Conservation (phyloP, 2,113 vertebrate species). For the Drymodes brunneopygia region DNA sequence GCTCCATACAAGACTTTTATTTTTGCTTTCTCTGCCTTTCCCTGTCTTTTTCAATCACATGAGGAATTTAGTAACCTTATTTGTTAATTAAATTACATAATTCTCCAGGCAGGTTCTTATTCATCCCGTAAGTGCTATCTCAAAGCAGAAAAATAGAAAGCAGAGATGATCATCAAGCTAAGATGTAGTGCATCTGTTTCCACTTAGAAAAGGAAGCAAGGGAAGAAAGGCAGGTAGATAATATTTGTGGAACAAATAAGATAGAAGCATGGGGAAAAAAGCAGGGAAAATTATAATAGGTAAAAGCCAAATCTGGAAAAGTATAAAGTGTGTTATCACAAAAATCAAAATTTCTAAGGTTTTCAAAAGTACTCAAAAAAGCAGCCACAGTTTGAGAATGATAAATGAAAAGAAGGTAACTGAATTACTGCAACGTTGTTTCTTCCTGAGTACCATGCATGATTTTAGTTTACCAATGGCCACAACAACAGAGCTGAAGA, state of each 20-base stretch:
- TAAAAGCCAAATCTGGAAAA: background rate
- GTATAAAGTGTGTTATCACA: background rate
- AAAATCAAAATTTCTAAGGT: background rate
- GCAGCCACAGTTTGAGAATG: background rate
- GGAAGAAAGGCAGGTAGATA: background rate
- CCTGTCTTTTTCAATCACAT: background rate
- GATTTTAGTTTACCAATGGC: constrained; percentile 10
- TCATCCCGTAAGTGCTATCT: background rate
- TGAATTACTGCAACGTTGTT: constrained; percentile 10
- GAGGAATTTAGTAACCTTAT: background rate
- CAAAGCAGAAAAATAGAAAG: background rate
- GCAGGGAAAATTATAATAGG: background rate
- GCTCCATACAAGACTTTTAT: background rate
- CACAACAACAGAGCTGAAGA: background rate
- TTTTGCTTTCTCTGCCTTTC: background rate
- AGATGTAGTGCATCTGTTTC: background rate
- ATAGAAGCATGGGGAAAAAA: background rate
- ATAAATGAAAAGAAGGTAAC: background rate
- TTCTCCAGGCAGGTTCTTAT: background rate
- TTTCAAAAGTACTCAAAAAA: background rate
- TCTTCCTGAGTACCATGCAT: background rate
- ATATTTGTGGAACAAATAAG: background rate
- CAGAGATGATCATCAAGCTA: background rate
- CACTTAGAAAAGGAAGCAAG: background rate
- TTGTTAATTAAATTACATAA: background rate